These are phyloP conservation scores for Xestia sexstrigata DNA, from an alignment of 2,888 invertebrate species.

Conservation along the genomic window DNA sequence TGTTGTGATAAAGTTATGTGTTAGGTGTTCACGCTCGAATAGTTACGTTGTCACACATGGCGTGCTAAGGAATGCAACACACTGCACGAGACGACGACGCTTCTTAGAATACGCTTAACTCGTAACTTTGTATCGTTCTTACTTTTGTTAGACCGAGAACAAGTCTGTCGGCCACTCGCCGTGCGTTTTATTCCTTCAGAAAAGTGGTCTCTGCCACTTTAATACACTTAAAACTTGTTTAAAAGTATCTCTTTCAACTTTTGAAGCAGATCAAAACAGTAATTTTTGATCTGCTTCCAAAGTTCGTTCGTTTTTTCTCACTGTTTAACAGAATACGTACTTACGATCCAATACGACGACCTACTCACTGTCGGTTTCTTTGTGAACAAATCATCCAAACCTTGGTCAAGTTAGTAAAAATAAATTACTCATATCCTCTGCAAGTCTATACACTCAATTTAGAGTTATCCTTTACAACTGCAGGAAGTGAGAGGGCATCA, in stretches of 20 bases:
- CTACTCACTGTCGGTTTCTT: constrained; percentile 55
- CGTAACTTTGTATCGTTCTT: constrained; percentile 58
- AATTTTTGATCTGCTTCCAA: background rate
- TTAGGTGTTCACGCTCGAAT: constrained; percentile 77
- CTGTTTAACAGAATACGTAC: constrained; percentile 12
- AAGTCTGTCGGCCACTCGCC: constrained; percentile 38
- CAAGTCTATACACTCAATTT: constrained; percentile 59
- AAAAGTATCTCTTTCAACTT: constrained; percentile 40
- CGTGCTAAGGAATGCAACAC: constrained; percentile 78
- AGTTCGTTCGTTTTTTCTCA: constrained; percentile 5
- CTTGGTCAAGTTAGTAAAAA: constrained; percentile 59
- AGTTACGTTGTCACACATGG: constrained; percentile 80
- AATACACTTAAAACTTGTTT: constrained; percentile 42
- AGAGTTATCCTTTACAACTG: constrained; percentile 52
- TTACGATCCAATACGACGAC: constrained; percentile 15
- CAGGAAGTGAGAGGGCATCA: constrained; percentile 51
- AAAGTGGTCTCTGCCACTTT: constrained; percentile 10
- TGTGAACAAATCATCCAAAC: constrained; percentile 63
- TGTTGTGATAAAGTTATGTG: constrained; percentile 73
- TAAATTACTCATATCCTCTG: constrained; percentile 72
- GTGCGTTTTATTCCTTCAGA: constrained; percentile 35
- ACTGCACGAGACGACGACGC: constrained; percentile 56
- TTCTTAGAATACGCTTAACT: constrained; percentile 58
- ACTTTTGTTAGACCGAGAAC: constrained; percentile 59
- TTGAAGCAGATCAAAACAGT: constrained; percentile 14